Evolutionary conservation across 2,113 vertebrate genomes (phyloP), one percentile per base, ranked within the genome.

Genomic region (Cyprinodon tularosa): DNA sequence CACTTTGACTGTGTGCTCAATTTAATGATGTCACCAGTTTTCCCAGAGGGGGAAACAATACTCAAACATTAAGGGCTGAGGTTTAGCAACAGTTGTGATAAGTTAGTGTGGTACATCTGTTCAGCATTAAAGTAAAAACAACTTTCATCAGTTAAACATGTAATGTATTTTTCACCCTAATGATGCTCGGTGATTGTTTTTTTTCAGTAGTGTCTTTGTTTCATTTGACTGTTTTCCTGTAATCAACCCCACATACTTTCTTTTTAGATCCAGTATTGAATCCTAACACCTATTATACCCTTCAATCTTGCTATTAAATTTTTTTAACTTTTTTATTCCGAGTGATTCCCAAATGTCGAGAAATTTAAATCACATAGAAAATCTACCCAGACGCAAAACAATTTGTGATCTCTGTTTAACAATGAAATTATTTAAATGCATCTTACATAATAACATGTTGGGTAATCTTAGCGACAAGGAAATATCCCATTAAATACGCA

Each of bases 381-480:
- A 57, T 57, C 4, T 20, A 7, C 6, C 50, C 50, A 9, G 17
- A 57, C 15, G 50, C 50, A 57, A 57, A 20, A 8, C 9, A 45
- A 11, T 60, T 29, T 10, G 57, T 29, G 57, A 38, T 39, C 50
- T n/a, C 50, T 57, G 17, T 57, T 57, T 57, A 57, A n/a, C n/a
- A 57, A 57, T 53, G 17, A 13, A 71, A 71, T 78, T 42, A 22
- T 3, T 72, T 2, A 70, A 70, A 74, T 76, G 42, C 13, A 76
- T 47, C 48, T 83, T 81, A 77, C 47, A 79, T 83, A 81, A 83
- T 77, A 38, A 20, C 48, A 78, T 53, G 76, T 67, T 80, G n/a
- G 45, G 39, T 77, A 77, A 79, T 66, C 66, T 68, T 82, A n/a
- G 50, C 8, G 17, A n/a, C 50, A n/a, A 57, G 7, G 20, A 57